A percentile compares a stretch with the other conserved stretches of the same genome.
These are phyloP conservation scores for Otolemur garnettii DNA, from an alignment of 2,113 vertebrate species.

Conservation along the genomic window DNA sequence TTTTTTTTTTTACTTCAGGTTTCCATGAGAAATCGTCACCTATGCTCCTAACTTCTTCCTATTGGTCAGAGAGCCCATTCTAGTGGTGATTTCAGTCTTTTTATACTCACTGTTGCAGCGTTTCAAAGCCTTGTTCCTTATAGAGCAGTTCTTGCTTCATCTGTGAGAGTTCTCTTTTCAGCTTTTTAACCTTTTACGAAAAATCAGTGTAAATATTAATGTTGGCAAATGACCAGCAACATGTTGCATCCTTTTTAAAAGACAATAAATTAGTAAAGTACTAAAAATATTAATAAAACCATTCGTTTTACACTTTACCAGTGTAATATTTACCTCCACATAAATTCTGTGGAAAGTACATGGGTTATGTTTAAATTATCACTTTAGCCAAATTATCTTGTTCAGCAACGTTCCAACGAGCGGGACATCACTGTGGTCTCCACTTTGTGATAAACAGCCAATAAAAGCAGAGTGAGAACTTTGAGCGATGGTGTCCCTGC, in stretches of 20 bases:
- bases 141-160: constrained; percentile 94
- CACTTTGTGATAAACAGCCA: neutral
- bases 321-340: neutral
- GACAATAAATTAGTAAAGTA: neutral
- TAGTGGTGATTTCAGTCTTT: constrained; percentile 71
- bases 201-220: constrained; percentile 84
- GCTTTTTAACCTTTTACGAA: constrained; percentile 91
- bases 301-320: neutral
- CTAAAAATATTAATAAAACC: neutral
- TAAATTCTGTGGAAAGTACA: neutral
- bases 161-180: constrained; percentile 92
- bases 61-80: neutral
- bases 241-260: neutral
- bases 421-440: rapidly evolving
- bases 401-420: rapidly evolving
- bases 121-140: constrained; percentile 94
- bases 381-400: too few species aligned
- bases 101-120: constrained; percentile 92
- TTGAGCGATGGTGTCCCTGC: neutral
- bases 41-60: constrained; percentile 61
- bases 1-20: constrained; percentile 24
- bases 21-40: constrained; percentile 35
- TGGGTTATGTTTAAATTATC: neutral
- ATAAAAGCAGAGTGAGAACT: neutral
- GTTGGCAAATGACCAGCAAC: constrained; percentile 46